Evolutionary conservation across 2,888 invertebrate genomes (phyloP), one percentile per base, ranked within the genome.

Genomic region (Pimpla rufipes): DNA sequence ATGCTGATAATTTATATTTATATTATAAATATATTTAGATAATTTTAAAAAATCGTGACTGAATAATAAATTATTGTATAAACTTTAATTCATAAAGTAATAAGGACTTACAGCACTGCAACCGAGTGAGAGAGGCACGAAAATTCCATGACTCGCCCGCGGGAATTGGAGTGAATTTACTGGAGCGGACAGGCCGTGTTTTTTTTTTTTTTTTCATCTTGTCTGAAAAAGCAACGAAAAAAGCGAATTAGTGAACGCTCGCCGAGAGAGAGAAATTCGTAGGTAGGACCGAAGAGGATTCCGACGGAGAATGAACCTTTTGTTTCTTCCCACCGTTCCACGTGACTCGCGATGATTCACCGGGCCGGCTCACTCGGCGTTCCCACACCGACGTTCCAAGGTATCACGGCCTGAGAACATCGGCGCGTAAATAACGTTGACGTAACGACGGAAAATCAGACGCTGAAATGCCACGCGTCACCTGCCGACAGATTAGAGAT

Each of bases 341-440:
- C 76, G 66, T 66, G 79, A 66, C 73, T 55, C 71, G 55, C 18
- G 23, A 79, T 79, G 79, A 79, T 79, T 79, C 79, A 79, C 47
- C 57, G 18, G 16, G 55, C 3, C 29, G 5, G 29, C 2, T 2
- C 2, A n/a, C n/a, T 2, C 79, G 29, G 23, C 52, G 35, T 21
- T 79, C 79, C 66, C 79, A 79, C 79, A 73, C 55, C n/a, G 66
- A 79, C 73, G 55, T 73, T 57, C 66, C 42, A 73, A 79, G 71
- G 77, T 77, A 77, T 68, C 77, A 3, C 57, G 29, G 59, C 6
- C 45, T 52, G 55, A 55, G 66, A 68, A 68, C 68, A 68, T 68
- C 47, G 50, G 23, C 45, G 68, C 47, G 68, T 77, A 77, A 77
- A 77, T 77, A 77, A 68, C 37, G 67, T 68, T 77, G 77, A 77